These are phyloP conservation scores for Cheilosia vulpina DNA, from an alignment of 2,888 invertebrate genomes.

Conservation along the genomic window DNA sequence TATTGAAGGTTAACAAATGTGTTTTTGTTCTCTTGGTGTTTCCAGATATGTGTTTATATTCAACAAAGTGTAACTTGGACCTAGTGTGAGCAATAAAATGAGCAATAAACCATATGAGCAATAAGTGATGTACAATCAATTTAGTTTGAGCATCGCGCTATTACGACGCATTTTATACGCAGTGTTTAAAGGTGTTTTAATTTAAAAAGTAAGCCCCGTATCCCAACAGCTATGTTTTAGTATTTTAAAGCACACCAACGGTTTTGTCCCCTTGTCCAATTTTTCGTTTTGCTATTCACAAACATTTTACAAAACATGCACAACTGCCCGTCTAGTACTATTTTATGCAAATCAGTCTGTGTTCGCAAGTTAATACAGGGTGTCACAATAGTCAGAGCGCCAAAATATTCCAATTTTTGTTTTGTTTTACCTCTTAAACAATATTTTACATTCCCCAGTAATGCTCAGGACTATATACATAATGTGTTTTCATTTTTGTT, in stretches of 20 bases:
- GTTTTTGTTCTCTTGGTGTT: not conserved
- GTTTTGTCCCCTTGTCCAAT: not conserved
- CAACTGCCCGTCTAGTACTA: no score
- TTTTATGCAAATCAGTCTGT: no score
- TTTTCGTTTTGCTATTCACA: not conserved
- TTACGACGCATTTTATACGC: not conserved
- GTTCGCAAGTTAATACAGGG: no score
- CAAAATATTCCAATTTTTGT: not conserved
- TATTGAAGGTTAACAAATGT: not conserved
- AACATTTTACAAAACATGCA: no score
- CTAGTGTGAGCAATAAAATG: constrained; percentile 40
- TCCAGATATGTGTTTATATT: not conserved
- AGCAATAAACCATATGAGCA: constrained; percentile 47
- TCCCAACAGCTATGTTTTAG: no score
- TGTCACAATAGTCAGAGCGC: not conserved
- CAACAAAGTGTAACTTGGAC: constrained; percentile 33
- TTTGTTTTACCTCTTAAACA: not conserved
- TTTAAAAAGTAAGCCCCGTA: not conserved
- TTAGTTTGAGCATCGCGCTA: constrained; percentile 22
- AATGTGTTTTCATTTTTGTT: not conserved
- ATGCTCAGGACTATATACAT: constrained; percentile 19
- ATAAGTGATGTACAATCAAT: constrained; percentile 45
- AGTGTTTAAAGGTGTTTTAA: constrained; percentile 1
- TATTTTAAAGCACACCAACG: not conserved
- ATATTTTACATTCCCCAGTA: not conserved